These are phyloP conservation scores for Drosophila eohydei DNA, from an alignment of 2,888 invertebrate genomes.

Conservation along the genomic window DNA sequence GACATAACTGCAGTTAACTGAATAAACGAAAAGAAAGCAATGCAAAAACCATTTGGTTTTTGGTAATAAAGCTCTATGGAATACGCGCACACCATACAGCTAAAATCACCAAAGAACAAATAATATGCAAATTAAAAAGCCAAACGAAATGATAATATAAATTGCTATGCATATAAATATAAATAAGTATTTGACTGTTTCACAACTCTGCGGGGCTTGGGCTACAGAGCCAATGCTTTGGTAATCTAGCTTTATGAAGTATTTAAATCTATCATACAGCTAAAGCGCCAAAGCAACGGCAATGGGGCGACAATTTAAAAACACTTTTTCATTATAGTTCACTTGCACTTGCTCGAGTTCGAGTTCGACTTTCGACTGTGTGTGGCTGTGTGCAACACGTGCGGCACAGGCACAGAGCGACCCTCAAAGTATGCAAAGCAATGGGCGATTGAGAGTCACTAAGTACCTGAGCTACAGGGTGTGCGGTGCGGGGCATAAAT, in stretches of 20 bases:
- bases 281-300: slow-evolving; percentile 94
- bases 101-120: slow-evolving; percentile 90
- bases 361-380: neutral
- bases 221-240: slow-evolving; percentile 90
- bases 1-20: slow-evolving; percentile 25
- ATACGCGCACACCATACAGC: slow-evolving; percentile 87
- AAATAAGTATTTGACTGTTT: too few relatives aligned
- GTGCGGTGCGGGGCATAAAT: slow-evolving; percentile 38
- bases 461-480: slow-evolving; percentile 90
- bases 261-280: slow-evolving; percentile 91
- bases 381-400: slow-evolving; percentile 30
- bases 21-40: slow-evolving; percentile 49
- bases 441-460: slow-evolving; percentile 91
- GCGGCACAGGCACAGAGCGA: slow-evolving; percentile 83
- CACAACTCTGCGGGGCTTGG: slow-evolving; percentile 9
- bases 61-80: slow-evolving; percentile 92
- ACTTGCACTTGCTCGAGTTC: neutral
- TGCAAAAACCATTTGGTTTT: slow-evolving; percentile 86
- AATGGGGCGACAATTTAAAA: slow-evolving; percentile 79
- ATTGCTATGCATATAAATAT: neutral
- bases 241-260: slow-evolving; percentile 97
- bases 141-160: neutral
- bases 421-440: slow-evolving; percentile 82
- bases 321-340: neutral
- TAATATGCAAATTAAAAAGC: slow-evolving; percentile 83